Percentiles rank a stretch among this genome's conserved stretches.
These are phyloP conservation scores for Cettia cetti DNA, from an alignment of 2,113 vertebrate species.

Conservation along the genomic window DNA sequence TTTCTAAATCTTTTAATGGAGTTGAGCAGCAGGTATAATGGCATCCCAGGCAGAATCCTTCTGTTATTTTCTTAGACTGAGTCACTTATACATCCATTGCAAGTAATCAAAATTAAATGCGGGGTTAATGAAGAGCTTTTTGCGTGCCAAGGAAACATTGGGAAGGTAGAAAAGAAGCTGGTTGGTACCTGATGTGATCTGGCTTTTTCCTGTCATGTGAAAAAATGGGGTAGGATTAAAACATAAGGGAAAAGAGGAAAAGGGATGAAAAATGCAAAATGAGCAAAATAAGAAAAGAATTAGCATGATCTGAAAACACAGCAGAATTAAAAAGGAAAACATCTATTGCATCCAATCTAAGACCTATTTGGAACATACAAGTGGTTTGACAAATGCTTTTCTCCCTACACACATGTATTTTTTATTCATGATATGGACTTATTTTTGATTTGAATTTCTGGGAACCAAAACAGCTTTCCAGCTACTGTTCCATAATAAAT, in stretches of 20 bases:
- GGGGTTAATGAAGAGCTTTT: constrained; percentile 74
- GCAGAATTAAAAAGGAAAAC: constrained; percentile 64
- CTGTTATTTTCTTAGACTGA: constrained; percentile 59
- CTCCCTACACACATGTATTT: neutral
- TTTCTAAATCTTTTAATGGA: neutral
- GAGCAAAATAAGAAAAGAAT: constrained; percentile 76
- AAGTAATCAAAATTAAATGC: constrained; percentile 72
- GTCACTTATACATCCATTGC: constrained; percentile 75
- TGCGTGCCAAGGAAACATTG: constrained; percentile 72
- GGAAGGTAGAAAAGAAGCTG: constrained; percentile 73
- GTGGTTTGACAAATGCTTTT: neutral
- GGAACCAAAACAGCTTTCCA: neutral
- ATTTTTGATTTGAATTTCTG: neutral
- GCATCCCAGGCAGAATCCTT: constrained; percentile 56
- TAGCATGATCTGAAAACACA: constrained; percentile 69
- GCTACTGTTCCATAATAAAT: neutral
- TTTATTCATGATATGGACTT: neutral
- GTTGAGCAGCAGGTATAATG: neutral
- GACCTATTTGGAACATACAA: neutral
- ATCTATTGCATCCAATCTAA: neutral
- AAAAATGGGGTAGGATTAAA: constrained; percentile 84
- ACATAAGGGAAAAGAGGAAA: constrained; percentile 74
- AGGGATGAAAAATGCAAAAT: constrained; percentile 76
- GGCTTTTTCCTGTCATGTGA: constrained; percentile 86
- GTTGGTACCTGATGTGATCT: constrained; percentile 84